A percentile compares a stretch with the other conserved stretches of the same genome.
Evolutionary conservation across 2,888 invertebrate genomes (phyloP).

Genomic region (Noctua pronuba): DNA sequence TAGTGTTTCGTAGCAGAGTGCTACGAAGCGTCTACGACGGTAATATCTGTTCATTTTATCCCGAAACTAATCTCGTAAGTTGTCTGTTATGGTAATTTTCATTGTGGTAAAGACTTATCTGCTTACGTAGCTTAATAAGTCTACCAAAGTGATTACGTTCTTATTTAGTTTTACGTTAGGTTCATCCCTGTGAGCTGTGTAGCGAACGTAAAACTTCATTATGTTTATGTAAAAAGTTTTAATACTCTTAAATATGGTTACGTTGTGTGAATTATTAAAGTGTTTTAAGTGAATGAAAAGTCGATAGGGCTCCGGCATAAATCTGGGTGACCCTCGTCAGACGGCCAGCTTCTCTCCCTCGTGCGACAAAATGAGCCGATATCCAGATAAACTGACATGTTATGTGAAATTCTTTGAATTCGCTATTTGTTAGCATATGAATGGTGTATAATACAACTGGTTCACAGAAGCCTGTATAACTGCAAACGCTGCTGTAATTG

Average conservation of each 20-base stretch:
- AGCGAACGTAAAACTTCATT: constrained; percentile 32
- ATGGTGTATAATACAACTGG: constrained; percentile 16
- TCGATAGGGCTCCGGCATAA: constrained; percentile 57
- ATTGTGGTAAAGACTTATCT: constrained; percentile 32
- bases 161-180: constrained; percentile 16
- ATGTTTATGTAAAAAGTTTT: constrained; percentile 34
- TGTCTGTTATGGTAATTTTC: constrained; percentile 42
- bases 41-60: constrained; percentile 35
- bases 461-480: not conserved
- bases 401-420: constrained; percentile 58
- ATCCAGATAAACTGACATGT: constrained; percentile 66
- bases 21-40: constrained; percentile 43
- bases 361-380: constrained; percentile 67
- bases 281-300: constrained; percentile 60
- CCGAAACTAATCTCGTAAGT: constrained; percentile 30
- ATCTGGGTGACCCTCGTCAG: constrained; percentile 71
- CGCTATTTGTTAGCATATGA: constrained; percentile 32
- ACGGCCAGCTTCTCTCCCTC: constrained; percentile 44
- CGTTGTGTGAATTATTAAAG: constrained; percentile 61
- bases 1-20: constrained; percentile 48
- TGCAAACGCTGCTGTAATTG: not conserved
- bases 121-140: constrained; percentile 34
- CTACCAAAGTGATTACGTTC: constrained; percentile 23
- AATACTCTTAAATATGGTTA: constrained; percentile 32
- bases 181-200: constrained; percentile 21